Base-by-base conservation (phyloP, 2,888 invertebrate species). In the Dolomedes plantarius region DNA sequence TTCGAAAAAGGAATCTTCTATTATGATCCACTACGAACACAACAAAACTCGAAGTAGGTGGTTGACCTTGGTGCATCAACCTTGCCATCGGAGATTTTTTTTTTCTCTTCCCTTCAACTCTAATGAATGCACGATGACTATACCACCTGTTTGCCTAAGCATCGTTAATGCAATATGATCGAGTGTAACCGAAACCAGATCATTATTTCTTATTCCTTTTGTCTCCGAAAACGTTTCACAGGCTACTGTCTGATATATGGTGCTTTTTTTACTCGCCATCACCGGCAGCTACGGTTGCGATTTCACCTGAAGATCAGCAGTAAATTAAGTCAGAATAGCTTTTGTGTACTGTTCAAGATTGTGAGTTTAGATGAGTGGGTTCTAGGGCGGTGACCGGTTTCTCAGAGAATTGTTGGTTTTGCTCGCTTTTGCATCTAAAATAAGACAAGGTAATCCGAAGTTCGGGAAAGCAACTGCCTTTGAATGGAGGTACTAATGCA, bases 51-150 rank as follows among this genome's bases (percentile, higher is more conserved):
- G 41, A 65, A 41, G n/a, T 46, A 65, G 75, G 75, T 75, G 41
- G 64, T 29, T 75, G 75, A 67, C 75, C 75, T 75, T 75, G 75
- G 75, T 64, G 41, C 75, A 65, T 65, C 31, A 75, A 75, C 75
- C 75, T 69, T 69, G 68, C 36, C 68, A 39, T 39, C 39, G 23
- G 13, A 46, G 46, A n/a, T 9, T 32, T 39, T 39, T 68, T 29
- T 67, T 67, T n/a, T n/a, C n/a, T n/a, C n/a, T n/a, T 19, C 75
- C 29, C 75, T 19, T 46, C 75, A 19, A n/a, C 29, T 31, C 16
- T 64, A 64, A 64, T 41, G 75, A 75, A 36, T 41, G 64, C 64
- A 3, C 56, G 23, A 23, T 56, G 13, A 7, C 23, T 23, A 56
- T 23, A 23, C 67, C 67, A 67, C 67, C 67, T 67, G 67, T 67